Evolutionary conservation across 1,140 invertebrate species (phyloP).

Genomic region (Melitaea cinxia): DNA sequence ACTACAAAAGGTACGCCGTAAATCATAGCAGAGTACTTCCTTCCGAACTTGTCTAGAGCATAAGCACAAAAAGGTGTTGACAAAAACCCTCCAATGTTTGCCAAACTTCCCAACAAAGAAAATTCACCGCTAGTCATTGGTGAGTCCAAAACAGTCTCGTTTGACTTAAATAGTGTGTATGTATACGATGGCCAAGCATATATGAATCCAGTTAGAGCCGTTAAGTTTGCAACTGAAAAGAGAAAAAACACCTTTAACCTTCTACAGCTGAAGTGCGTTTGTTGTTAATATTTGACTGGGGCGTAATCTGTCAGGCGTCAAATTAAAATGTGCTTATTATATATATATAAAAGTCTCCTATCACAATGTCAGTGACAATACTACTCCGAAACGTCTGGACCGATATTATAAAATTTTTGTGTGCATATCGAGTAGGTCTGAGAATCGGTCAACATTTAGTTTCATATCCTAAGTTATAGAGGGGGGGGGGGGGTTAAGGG

Average conservation of each 20-base stretch:
- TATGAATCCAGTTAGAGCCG: conserved; percentile 53
- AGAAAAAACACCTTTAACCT: conserved; percentile 3
- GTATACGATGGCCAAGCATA: conserved; percentile 71
- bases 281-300: too few species aligned
- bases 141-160: conserved; percentile 50
- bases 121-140: conserved; percentile 54
- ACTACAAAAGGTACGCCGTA: conserved; percentile 66
- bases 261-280: background rate
- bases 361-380: too few species aligned
- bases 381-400: too few species aligned
- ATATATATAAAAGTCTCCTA: too few species aligned
- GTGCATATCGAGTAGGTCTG: too few species aligned
- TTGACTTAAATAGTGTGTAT: conserved; percentile 55
- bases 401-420: too few species aligned
- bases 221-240: conserved; percentile 58
- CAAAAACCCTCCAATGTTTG: conserved; percentile 57
- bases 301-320: too few species aligned
- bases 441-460: too few species aligned
- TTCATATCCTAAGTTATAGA: too few species aligned
- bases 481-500: too few species aligned
- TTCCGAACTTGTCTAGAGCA: conserved; percentile 52
- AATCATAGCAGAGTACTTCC: conserved; percentile 63
- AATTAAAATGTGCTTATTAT: too few species aligned
- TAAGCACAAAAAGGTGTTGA: conserved; percentile 60
- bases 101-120: conserved; percentile 59